phyloP scores from a whole-genome alignment of 2,113 vertebrate genomes.

The Sebastes schlegelii region DNA sequence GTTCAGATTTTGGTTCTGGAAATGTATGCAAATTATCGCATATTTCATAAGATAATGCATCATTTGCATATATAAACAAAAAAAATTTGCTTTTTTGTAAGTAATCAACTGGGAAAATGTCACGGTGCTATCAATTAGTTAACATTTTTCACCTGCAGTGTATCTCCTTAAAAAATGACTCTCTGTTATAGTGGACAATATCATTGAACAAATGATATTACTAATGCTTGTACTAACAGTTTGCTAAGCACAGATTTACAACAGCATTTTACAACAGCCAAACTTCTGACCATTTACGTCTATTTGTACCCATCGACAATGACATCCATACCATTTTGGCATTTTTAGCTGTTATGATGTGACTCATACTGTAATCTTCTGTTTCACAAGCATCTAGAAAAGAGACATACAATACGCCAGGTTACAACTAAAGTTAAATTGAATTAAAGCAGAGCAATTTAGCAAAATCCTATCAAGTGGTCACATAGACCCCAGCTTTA shows the following conservation, averaged over 20 bases:
- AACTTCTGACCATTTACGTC: not conserved
- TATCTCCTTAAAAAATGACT: no score
- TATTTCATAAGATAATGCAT: no score
- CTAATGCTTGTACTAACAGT: not conserved
- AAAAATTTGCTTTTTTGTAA: no score
- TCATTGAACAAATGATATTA: not conserved
- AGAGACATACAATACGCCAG: not conserved
- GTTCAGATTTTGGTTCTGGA: no score
- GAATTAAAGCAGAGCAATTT: not conserved
- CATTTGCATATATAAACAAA: no score
- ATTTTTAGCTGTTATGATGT: constrained; percentile 88
- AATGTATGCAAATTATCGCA: no score
- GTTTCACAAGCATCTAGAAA: constrained; percentile 87
- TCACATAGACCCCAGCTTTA: not conserved
- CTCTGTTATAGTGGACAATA: no score
- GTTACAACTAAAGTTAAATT: not conserved
- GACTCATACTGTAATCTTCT: constrained; percentile 84
- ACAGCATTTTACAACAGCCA: not conserved
- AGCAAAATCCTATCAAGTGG: not conserved
- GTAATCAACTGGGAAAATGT: no score
- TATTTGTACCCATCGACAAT: not conserved
- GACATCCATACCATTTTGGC: constrained; percentile 79
- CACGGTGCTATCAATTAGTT: no score
- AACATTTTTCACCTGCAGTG: no score
- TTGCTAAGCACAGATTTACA: not conserved